These are phyloP conservation scores for Latrodectus hesperus DNA, from an alignment of 2,888 invertebrate genomes.

Conservation along the genomic window DNA sequence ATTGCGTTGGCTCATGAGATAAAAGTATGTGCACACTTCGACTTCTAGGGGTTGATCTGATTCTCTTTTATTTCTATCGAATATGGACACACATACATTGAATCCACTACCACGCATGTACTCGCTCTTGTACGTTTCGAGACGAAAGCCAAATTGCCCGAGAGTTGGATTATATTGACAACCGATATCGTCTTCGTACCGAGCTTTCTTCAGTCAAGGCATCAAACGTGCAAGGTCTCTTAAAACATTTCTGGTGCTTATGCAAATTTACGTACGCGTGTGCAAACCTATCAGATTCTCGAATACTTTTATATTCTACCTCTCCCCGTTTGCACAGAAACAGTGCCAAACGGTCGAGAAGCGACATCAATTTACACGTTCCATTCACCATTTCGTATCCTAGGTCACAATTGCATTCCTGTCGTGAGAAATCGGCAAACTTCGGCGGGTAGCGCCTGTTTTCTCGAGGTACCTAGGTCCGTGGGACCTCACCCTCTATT, in stretches of 20 bases:
- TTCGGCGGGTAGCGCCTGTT: no score
- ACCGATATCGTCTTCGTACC: background rate
- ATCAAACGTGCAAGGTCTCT: conserved; percentile 30
- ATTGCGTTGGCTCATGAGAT: background rate
- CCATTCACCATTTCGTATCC: background rate
- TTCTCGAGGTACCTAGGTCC: no score
- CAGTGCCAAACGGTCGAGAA: background rate
- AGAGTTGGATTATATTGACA: background rate
- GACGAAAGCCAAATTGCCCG: conserved; percentile 3
- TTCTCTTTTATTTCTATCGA: no score
- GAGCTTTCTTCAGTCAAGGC: background rate
- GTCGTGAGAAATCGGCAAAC: background rate
- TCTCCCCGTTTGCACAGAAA: conserved; percentile 11
- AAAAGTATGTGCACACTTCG: conserved; percentile 11
- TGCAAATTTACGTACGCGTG: background rate
- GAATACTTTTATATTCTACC: no score
- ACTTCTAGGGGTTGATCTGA: background rate
- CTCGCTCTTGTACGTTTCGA: background rate
- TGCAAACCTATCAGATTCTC: background rate
- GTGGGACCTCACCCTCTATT: no score
- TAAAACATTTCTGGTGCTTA: conserved; percentile 10
- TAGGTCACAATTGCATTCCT: background rate
- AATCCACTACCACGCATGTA: background rate
- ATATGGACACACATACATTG: conserved; percentile 1
- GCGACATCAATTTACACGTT: background rate